Base-by-base conservation (phyloP, 92 coral and sea anemone species). In the Epizoanthus illoricatus region DNA sequence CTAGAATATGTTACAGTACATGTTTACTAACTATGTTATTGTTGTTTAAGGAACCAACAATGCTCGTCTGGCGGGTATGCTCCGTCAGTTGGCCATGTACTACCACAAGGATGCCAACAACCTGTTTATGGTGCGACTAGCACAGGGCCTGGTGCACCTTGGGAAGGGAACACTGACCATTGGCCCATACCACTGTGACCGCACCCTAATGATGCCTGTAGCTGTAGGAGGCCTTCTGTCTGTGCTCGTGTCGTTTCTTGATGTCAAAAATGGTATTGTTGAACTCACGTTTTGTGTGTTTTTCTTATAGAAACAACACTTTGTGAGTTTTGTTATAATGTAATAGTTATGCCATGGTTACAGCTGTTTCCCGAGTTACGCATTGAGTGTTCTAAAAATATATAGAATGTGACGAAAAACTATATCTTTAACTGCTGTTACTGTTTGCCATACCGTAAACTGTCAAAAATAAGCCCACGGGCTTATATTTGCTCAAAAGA, bases 101-200 rank as follows among this genome's bases (percentile, higher is more conserved):
- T 96, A 96, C 81, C 97, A 96, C 80, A 96, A 96, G 87, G 99
- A 96, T 81, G 99, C 99, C 5, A 96, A 90, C 81, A 96, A 96
- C 81, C 84, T 96, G 87, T 96, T 96, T 69, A 96, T 96, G 99
- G 99, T 96, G 71, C 94, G 99, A 73, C 90, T 96, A 13, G 99
- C 99, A 0, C 99, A 96, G 97, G 99, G 99, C 42, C 90, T 96
- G 67, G 99, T 96, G 43, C 99, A 96, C 81, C 94, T 96, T 85
- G 99, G 99, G 52, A 96, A 96, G 76, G 99, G 99, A 11, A 96
- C 99, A 3, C 89, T 96, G 0, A 96, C 99, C 3, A 86, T 96
- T 9, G 98, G 99, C 3, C 99, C 99, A 0, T 96, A 96, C 80
- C 99, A 96, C 49, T 94, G 99, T 79, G 99, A 96, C 75, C 92